Conservation (phyloP, 35 echinoderm and acorn worm species). For the Heliocidaris tuberculata region DNA sequence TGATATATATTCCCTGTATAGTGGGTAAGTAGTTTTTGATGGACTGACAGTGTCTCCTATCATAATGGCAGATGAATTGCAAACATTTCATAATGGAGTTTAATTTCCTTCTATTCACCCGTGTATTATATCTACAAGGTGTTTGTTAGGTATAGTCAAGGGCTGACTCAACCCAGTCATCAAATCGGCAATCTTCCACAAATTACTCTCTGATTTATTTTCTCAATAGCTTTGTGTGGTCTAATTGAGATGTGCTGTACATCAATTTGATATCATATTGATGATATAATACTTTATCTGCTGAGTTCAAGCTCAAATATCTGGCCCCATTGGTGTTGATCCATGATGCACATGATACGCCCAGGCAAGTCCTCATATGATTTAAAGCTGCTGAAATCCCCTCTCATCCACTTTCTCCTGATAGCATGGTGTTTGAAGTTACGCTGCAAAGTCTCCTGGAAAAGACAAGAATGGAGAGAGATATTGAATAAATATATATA, state of each 20-base stretch:
- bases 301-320: conserved; percentile 68
- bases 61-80: background rate
- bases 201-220: too few species aligned
- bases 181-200: too few species aligned
- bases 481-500: background rate
- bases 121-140: too few species aligned
- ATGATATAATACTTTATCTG: conserved; percentile 6
- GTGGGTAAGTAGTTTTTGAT: too few species aligned
- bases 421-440: conserved; percentile 62
- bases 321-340: conserved; percentile 64
- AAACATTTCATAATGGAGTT: background rate
- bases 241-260: too few species aligned
- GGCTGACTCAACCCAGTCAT: background rate
- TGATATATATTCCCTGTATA: too few species aligned
- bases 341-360: conserved; percentile 65
- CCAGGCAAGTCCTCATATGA: conserved; percentile 46
- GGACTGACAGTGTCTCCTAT: background rate
- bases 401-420: conserved; percentile 59
- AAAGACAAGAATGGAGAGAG: background rate
- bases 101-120: background rate
- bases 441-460: conserved; percentile 68
- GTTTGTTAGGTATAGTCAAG: background rate
- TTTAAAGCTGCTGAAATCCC: conserved; percentile 61
- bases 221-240: too few species aligned
- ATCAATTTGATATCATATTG: background rate